These are phyloP conservation scores for Oxystoma pomonae DNA, from an alignment of 2,888 invertebrate species.

Conservation along the genomic window DNA sequence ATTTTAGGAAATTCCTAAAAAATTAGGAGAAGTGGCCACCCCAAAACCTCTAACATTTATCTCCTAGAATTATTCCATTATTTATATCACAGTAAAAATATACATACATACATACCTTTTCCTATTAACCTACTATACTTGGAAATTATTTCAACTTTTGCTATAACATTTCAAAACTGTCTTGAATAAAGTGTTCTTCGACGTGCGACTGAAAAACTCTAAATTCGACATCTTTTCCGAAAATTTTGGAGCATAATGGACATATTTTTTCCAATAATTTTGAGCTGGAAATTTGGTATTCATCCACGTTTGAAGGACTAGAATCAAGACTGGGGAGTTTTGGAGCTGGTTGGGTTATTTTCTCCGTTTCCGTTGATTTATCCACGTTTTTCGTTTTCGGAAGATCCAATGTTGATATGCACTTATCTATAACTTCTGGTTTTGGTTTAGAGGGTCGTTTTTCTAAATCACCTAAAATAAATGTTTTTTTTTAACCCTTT, in stretches of 20 bases:
- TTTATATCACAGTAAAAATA: too few species aligned
- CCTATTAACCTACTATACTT: too few species aligned
- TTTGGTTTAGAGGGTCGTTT: slow-evolving; percentile 25
- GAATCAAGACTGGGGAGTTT: slow-evolving; percentile 9
- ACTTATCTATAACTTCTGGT: slow-evolving; percentile 27
- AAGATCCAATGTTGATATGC: slow-evolving; percentile 28
- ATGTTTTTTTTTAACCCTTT: too few species aligned
- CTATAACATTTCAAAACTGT: slow-evolving; percentile 39
- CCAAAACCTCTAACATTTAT: too few species aligned
- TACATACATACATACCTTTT: too few species aligned
- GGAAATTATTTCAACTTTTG: slow-evolving; percentile 4
- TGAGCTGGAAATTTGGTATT: slow-evolving; percentile 39
- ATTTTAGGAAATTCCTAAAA: too few species aligned
- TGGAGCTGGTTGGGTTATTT: slow-evolving; percentile 6
- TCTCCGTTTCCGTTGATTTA: slow-evolving; percentile 31
- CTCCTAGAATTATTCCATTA: too few species aligned
- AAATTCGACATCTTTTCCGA: slow-evolving; percentile 56
- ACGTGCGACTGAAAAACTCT: slow-evolving; percentile 70
- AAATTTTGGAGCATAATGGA: slow-evolving; percentile 69
- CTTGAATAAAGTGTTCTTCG: slow-evolving; percentile 68
- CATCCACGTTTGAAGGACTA: slow-evolving; percentile 14
- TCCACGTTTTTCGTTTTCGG: slow-evolving; percentile 25
- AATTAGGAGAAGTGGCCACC: too few species aligned
- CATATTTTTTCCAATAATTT: slow-evolving; percentile 54
- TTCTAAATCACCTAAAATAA: slow-evolving; percentile 27